Percentiles rank a stretch among this genome's conserved stretches.
These are phyloP conservation scores for Petrolisthes cinctipes DNA, from an alignment of 2,888 invertebrate species.

Conservation along the genomic window DNA sequence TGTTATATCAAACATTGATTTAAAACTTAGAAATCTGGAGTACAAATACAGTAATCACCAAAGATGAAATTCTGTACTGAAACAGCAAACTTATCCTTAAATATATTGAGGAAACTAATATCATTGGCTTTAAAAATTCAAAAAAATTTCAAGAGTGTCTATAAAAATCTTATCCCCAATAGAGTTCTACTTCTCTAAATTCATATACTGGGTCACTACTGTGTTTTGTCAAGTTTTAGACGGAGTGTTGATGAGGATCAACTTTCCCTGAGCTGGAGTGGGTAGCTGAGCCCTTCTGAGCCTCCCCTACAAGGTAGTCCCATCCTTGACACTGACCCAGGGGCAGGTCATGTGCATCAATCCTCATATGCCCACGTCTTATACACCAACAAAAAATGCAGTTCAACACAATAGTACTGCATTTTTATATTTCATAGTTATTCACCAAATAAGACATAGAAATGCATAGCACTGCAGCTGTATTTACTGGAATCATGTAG, in stretches of 20 bases:
- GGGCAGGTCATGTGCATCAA: slow-evolving; percentile 15
- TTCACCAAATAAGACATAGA: no score
- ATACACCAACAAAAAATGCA: neutral
- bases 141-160: neutral
- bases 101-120: slow-evolving; percentile 17
- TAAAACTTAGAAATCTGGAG: neutral
- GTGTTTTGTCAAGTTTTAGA: slow-evolving; percentile 49
- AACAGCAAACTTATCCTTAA: slow-evolving; percentile 13
- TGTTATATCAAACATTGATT: neutral
- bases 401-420: neutral
- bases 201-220: slow-evolving; percentile 29
- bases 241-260: slow-evolving; percentile 58
- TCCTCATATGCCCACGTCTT: slow-evolving; percentile 9
- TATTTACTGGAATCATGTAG: neutral
- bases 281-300: slow-evolving; percentile 55
- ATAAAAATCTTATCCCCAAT: neutral
- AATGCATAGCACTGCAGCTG: no score
- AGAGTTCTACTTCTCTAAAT: slow-evolving; percentile 42
- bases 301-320: slow-evolving; percentile 52
- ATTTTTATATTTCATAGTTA: neutral
- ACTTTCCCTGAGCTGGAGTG: slow-evolving; percentile 60
- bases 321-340: slow-evolving; percentile 52
- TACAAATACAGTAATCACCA: neutral
- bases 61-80: neutral
- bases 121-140: neutral